Conservation (phyloP, 2,888 invertebrate genomes). For the Andricus curvator region DNA sequence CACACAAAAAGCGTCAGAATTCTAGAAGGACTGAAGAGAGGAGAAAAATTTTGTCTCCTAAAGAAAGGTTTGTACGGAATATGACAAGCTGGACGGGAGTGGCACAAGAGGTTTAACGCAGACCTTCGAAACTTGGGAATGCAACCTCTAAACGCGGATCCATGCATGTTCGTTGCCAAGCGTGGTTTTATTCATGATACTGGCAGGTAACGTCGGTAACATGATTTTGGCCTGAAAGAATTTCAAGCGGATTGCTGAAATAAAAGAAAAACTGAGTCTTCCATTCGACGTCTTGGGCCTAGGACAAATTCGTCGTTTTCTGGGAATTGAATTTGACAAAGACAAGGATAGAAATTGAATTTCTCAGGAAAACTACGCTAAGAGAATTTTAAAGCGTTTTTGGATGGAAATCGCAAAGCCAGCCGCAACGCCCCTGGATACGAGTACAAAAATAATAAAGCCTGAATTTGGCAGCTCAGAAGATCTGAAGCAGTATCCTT, state of each 20-base stretch:
- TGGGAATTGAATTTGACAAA: too few species aligned
- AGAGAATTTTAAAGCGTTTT: neutral
- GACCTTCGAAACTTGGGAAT: neutral
- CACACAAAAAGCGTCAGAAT: neutral
- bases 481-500: slow-evolving; percentile 22
- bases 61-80: slow-evolving; percentile 17
- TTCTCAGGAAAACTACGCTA: neutral
- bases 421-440: slow-evolving; percentile 57
- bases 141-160: neutral
- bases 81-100: too few species aligned
- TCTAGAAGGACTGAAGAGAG: slow-evolving; percentile 11
- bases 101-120: too few species aligned
- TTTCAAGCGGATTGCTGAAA: slow-evolving; percentile 35
- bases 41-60: slow-evolving; percentile 36
- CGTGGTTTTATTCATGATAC: neutral
- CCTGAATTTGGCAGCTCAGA: neutral
- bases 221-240: slow-evolving; percentile 40
- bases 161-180: neutral
- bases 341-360: neutral
- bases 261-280: neutral
- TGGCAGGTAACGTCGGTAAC: slow-evolving; percentile 40
- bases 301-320: too few species aligned
- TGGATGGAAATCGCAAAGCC: neutral
- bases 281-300: neutral
- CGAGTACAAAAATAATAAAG: slow-evolving; percentile 44